Conservation (phyloP, 2,888 invertebrate genomes). For the Arrhopalites spinosus region DNA sequence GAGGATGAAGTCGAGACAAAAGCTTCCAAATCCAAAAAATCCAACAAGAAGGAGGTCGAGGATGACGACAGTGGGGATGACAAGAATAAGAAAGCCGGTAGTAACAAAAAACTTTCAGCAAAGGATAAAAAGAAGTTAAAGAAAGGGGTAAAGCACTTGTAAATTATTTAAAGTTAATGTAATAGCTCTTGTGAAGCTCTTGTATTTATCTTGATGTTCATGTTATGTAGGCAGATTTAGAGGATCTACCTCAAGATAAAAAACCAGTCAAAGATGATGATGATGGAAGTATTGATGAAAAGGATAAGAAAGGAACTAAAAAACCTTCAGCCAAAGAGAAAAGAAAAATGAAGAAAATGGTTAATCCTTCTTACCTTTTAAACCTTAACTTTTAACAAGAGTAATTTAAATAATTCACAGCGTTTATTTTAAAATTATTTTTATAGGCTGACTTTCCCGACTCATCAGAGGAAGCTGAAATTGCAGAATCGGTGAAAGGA, state of each 20-base stretch:
- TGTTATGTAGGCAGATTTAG: not conserved
- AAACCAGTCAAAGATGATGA: conserved; percentile 26
- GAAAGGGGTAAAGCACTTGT: not conserved
- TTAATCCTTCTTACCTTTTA: conserved; percentile 1
- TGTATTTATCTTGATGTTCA: not conserved
- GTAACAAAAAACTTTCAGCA: not conserved
- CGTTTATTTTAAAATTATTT: not conserved
- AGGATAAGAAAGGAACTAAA: conserved; percentile 19
- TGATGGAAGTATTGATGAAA: conserved; percentile 29
- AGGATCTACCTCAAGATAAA: not conserved
- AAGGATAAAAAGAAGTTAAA: not conserved
- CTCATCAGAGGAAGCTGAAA: conserved; percentile 9
- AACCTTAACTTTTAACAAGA: not conserved
- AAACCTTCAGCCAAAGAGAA: conserved; percentile 52
- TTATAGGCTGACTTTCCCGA: conserved; percentile 10
- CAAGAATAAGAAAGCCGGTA: not conserved
- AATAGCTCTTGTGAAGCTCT: not conserved
- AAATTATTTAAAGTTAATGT: not conserved
- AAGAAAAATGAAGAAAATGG: conserved; percentile 53
- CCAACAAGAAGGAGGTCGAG: conserved; percentile 19
- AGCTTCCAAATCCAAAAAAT: conserved; percentile 17
- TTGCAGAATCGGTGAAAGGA: not conserved
- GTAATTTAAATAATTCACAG: not conserved
- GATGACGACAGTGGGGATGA: conserved; percentile 22
- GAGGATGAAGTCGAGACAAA: conserved; percentile 27